Evolutionary conservation across 2,113 vertebrate genomes (phyloP), one percentile per base, ranked within the genome.

Genomic region (Sorex araneus): DNA sequence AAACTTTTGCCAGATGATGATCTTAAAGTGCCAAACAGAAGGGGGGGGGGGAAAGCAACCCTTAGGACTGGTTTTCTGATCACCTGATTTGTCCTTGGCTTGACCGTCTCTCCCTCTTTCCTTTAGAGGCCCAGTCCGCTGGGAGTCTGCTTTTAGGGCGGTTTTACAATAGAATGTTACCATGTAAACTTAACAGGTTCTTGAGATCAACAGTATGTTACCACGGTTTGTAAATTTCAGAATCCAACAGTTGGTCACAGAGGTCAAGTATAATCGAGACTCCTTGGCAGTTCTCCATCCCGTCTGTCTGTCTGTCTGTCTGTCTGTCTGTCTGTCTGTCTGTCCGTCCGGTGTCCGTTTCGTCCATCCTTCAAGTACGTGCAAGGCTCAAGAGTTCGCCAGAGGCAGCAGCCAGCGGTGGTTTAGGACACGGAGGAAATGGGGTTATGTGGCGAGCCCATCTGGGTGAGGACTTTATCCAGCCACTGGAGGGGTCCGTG

Each of bases 391-490:
- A 95, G 25, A 97, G 96, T 97, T 96, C 97, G 94, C 96, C 94
- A 97, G 96, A 97, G 70, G 93, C 95, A 96, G 95, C 95, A 96
- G 95, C 95, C 95, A 66, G 64, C 89, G 93, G 96, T 92, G 82
- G 32, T 95, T 98, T 98, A 99, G 98, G 99, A 99, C 97, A 99
- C 99, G 2, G 99, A 99, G 69, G 99, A 99, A 97, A 99, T 99
- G 66, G 99, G 99, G 97, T 99, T 99, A 97, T 99, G 99, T 97
- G 99, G 99, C 67, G 99, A 99, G 84, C 99, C 99, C 99, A 99
- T 99, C 97, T 99, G 99, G 95, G 99, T 99, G 80, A 99, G 99
- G 96, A 99, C 99, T 98, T 99, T 99, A 98, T 99, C 99, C 98
- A 99, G 97, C 99, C 99, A 99, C 97, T 99, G 99, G 95, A 99